Evolutionary conservation across 2,888 invertebrate species (phyloP).

Genomic region (Philereme transversata): DNA sequence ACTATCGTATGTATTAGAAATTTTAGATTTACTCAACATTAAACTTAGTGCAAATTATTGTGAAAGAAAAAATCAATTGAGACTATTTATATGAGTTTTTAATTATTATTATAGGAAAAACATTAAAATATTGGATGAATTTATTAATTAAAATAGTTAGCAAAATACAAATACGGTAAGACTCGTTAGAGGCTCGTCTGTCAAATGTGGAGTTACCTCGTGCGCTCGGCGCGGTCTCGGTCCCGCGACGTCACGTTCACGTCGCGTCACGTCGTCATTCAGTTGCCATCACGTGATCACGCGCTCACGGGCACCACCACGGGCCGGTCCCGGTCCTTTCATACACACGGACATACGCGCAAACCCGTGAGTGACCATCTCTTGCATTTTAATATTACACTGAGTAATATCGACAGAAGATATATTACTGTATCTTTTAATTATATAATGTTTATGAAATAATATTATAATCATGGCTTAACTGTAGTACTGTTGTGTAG

Average conservation of each 20-base stretch:
- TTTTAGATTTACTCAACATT: constrained; percentile 84
- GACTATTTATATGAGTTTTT: constrained; percentile 83
- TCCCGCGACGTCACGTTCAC: constrained; percentile 28
- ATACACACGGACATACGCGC: constrained; percentile 14
- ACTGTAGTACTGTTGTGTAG: constrained; percentile 82
- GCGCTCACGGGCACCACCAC: constrained; percentile 1
- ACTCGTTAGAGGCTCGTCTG: constrained; percentile 81
- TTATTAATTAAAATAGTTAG: constrained; percentile 85
- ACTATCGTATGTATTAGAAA: constrained; percentile 82
- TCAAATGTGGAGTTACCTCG: constrained; percentile 63
- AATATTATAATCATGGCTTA: constrained; percentile 82
- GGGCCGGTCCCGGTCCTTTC: constrained; percentile 8
- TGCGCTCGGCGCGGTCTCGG: constrained; percentile 42
- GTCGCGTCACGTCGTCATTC: constrained; percentile 19
- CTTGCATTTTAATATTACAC: constrained; percentile 70
- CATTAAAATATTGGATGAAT: constrained; percentile 83
- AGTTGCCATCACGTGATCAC: constrained; percentile 28
- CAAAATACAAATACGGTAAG: constrained; percentile 84
- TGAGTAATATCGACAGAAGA: constrained; percentile 69
- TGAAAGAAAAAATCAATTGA: constrained; percentile 79
- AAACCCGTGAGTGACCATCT: constrained; percentile 54
- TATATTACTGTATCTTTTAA: constrained; percentile 75
- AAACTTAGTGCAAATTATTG: constrained; percentile 84
- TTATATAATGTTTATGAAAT: constrained; percentile 73
- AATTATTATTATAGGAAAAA: constrained; percentile 83